Conservation (phyloP, 2,888 invertebrate species). For the Saturnia japonica region DNA sequence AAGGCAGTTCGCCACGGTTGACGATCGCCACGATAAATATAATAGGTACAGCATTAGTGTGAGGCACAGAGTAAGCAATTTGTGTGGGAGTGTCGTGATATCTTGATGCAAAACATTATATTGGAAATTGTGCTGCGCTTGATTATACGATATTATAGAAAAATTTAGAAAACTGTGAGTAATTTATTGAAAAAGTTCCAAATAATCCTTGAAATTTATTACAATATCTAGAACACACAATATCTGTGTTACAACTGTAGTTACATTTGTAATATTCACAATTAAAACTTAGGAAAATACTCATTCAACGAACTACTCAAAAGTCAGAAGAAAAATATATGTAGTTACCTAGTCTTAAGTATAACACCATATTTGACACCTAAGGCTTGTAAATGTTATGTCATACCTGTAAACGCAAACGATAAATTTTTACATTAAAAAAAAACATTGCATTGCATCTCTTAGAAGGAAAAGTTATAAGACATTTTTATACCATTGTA, state of each 20-base stretch:
- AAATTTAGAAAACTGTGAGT: background rate
- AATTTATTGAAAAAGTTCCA: background rate
- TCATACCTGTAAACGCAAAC: too few relatives aligned
- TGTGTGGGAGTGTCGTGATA: slow-evolving; percentile 47
- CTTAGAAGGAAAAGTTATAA: too few relatives aligned
- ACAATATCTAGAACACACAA: too few relatives aligned
- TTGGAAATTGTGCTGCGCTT: background rate
- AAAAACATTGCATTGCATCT: too few relatives aligned
- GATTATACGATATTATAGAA: background rate
- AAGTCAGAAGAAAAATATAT: too few relatives aligned
- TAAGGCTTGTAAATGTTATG: too few relatives aligned
- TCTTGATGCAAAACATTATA: slow-evolving; percentile 34
- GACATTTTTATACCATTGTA: too few relatives aligned
- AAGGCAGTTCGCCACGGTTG: slow-evolving; percentile 73
- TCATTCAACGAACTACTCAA: background rate
- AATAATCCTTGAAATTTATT: too few relatives aligned
- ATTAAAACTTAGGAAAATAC: background rate
- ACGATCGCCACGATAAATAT: slow-evolving; percentile 79
- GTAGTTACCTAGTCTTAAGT: too few relatives aligned
- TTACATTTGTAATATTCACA: background rate
- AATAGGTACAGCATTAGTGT: slow-evolving; percentile 70
- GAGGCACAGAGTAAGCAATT: slow-evolving; percentile 61
- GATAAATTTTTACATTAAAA: too few relatives aligned
- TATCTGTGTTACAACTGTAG: too few relatives aligned
- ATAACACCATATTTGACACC: too few relatives aligned